These are phyloP conservation scores for Stegodyphus dumicola DNA, from an alignment of 1,140 invertebrate genomes.

Conservation along the genomic window DNA sequence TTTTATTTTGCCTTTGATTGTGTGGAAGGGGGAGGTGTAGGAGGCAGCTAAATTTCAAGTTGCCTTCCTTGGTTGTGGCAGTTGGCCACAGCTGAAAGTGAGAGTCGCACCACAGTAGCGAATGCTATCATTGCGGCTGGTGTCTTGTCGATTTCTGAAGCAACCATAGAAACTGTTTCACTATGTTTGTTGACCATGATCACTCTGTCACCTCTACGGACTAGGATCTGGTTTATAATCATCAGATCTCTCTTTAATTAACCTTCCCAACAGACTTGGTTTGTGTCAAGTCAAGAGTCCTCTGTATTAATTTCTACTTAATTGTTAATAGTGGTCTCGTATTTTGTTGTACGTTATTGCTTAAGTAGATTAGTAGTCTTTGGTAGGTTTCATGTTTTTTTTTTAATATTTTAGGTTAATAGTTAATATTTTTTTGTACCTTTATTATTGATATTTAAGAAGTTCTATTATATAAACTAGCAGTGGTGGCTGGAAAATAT, in stretches of 20 bases:
- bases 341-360: conserved; percentile 7
- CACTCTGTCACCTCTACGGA: conserved; percentile 24
- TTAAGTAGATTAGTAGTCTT: conserved; percentile 15
- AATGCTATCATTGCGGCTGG: conserved; percentile 62
- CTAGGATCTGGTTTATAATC: conserved; percentile 12
- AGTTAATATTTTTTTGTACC: neutral
- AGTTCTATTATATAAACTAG: too few species aligned
- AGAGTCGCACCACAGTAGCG: conserved; percentile 19
- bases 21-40: conserved; percentile 46
- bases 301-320: conserved; percentile 19
- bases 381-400: conserved; percentile 8
- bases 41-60: conserved; percentile 46
- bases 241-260: conserved; percentile 9
- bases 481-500: too few species aligned
- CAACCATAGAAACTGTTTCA: conserved; percentile 58
- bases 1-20: neutral
- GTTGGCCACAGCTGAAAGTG: conserved; percentile 10
- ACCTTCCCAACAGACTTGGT: conserved; percentile 2
- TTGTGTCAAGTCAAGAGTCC: neutral
- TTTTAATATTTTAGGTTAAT: neutral
- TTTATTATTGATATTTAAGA: neutral
- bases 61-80: conserved; percentile 47
- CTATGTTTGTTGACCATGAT: conserved; percentile 62
- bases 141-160: conserved; percentile 63
- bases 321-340: conserved; percentile 15